These are phyloP conservation scores for Sinocyclocheilus maitianheensis DNA, from an alignment of 2,113 vertebrate genomes.

Conservation along the genomic window DNA sequence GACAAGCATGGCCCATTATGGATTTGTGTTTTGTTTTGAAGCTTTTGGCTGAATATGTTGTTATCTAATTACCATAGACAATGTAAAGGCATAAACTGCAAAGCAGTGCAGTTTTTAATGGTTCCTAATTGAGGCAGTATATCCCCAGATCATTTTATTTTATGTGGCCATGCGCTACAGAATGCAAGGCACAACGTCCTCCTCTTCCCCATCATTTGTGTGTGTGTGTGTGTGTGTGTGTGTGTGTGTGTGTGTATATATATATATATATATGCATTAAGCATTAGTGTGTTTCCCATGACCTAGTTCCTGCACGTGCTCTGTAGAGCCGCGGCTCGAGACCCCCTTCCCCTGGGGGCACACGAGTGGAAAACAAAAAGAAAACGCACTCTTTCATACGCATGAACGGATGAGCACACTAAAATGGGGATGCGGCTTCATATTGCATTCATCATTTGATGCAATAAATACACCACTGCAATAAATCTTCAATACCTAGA, in stretches of 20 bases:
- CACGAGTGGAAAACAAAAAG: conserved; percentile 35
- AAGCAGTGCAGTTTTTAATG: neutral
- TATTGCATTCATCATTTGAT: neutral
- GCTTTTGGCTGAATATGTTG: neutral
- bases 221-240: neutral
- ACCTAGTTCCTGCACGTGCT: conserved; percentile 53
- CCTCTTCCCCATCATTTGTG: neutral
- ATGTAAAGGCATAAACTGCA: conserved; percentile 5
- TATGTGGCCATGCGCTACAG: neutral
- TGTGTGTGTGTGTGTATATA: too few species aligned
- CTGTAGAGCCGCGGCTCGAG: conserved; percentile 28
- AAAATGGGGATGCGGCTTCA: neutral
- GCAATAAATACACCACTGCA: conserved; percentile 1
- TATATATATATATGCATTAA: conserved; percentile 34
- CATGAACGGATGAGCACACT: conserved; percentile 16
- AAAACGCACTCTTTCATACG: conserved; percentile 1
- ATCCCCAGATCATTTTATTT: neutral
- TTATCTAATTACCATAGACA: neutral
- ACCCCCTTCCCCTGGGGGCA: conserved; percentile 40
- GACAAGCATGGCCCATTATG: conserved; percentile 1
- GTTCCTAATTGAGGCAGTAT: neutral
- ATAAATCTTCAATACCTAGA: neutral
- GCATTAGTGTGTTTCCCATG: conserved; percentile 53
- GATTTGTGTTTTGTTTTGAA: conserved; percentile 6
- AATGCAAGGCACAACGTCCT: conserved; percentile 6